Evolutionary conservation across 2,113 vertebrate species (phyloP).

Genomic region (Oreotrochilus melanogaster): DNA sequence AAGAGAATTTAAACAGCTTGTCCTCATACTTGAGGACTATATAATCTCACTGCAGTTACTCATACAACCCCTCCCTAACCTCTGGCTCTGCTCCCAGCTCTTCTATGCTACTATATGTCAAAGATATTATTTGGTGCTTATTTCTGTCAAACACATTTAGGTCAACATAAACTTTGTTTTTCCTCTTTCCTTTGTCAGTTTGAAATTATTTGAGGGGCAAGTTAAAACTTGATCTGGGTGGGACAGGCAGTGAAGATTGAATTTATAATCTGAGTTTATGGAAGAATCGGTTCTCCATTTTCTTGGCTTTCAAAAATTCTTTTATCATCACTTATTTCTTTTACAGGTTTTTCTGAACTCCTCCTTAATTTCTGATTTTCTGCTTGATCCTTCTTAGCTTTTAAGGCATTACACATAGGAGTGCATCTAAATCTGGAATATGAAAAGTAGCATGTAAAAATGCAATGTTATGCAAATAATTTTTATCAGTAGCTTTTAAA

Average conservation of each 20-base stretch:
- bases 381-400: not conserved
- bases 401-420: not conserved
- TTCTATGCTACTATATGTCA: not conserved
- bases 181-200: not conserved
- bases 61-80: not conserved
- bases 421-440: not conserved
- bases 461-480: not conserved
- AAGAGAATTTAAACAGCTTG: not conserved
- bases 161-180: not conserved
- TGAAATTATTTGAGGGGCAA: not conserved
- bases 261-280: not conserved
- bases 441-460: not conserved
- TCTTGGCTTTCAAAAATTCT: not conserved
- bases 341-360: not conserved
- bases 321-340: not conserved
- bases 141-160: not conserved
- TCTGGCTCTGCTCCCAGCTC: not conserved
- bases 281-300: fast-evolving
- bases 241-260: not conserved
- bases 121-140: not conserved
- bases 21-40: not conserved
- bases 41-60: not conserved
- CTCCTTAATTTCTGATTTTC: not conserved
- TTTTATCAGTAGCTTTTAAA: too few species aligned
- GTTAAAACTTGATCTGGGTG: not conserved